These are phyloP conservation scores for Diplazon laetatorius DNA, from an alignment of 2,888 invertebrate genomes.

Conservation along the genomic window DNA sequence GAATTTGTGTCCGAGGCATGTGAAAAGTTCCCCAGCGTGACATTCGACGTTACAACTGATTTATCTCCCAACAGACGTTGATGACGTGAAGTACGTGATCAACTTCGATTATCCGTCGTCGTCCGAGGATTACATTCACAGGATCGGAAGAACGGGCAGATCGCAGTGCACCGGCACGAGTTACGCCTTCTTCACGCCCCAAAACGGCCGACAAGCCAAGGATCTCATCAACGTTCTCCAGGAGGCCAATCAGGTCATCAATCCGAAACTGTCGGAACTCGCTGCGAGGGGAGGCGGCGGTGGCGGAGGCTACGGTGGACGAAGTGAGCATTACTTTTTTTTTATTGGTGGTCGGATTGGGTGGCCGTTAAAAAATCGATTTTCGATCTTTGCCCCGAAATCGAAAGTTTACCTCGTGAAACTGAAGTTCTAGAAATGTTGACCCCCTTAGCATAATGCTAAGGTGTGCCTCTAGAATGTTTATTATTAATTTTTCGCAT, in stretches of 20 bases:
- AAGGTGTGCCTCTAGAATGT: too few relatives aligned
- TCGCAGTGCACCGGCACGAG: slow-evolving; percentile 94
- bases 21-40: slow-evolving; percentile 26
- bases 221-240: slow-evolving; percentile 94
- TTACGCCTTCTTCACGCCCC: slow-evolving; percentile 96
- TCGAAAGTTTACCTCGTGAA: too few relatives aligned
- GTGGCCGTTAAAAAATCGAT: too few relatives aligned
- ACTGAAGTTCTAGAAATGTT: too few relatives aligned
- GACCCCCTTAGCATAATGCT: too few relatives aligned
- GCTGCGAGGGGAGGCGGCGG: slow-evolving; percentile 86
- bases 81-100: slow-evolving; percentile 97
- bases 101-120: slow-evolving; percentile 98
- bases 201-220: slow-evolving; percentile 93
- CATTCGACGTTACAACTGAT: slow-evolving; percentile 49
- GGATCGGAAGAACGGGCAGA: slow-evolving; percentile 96
- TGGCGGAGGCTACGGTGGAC: slow-evolving; percentile 84
- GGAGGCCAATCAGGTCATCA: slow-evolving; percentile 93
- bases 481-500: too few relatives aligned
- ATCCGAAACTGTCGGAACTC: slow-evolving; percentile 92
- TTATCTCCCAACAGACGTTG: slow-evolving; percentile 90
- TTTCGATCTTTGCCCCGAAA: too few relatives aligned
- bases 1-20: slow-evolving; percentile 59
- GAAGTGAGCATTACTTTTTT: slow-evolving; percentile 76
- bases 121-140: slow-evolving; percentile 97
- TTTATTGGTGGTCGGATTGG: too few relatives aligned